A percentile compares a stretch with the other conserved stretches of the same genome.
These are phyloP conservation scores for Crotalus tigris DNA, from an alignment of 2,113 vertebrate genomes.

Conservation along the genomic window DNA sequence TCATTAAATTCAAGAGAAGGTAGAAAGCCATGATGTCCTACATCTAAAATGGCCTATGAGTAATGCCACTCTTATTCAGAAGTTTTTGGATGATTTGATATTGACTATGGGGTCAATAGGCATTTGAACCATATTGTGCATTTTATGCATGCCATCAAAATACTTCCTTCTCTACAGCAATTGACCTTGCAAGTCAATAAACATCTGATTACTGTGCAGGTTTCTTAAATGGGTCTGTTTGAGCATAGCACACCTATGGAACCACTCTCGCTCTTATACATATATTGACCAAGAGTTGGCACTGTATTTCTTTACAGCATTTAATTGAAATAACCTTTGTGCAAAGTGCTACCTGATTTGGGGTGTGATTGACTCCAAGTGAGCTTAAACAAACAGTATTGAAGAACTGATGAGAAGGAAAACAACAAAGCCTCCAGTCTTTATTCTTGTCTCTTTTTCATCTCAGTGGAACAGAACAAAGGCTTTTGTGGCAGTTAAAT, in stretches of 20 bases:
- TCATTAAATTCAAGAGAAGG: not conserved
- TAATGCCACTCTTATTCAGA: not conserved
- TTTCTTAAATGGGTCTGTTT: not conserved
- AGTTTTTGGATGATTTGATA: not conserved
- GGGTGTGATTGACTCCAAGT: conserved; percentile 23
- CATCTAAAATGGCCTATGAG: not conserved
- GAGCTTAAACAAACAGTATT: not conserved
- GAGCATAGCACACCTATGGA: not conserved
- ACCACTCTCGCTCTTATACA: not conserved
- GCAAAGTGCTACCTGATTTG: not conserved
- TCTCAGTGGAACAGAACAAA: conserved; percentile 45
- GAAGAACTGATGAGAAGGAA: conserved; percentile 8
- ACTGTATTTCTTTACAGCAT: not conserved
- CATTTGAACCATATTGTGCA: not conserved
- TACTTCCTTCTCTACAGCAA: not conserved
- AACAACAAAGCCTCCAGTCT: conserved; percentile 6
- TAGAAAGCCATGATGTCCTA: not conserved
- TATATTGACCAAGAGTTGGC: not conserved
- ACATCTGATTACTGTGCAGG: not conserved
- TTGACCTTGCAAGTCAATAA: not conserved
- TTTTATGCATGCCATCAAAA: not conserved
- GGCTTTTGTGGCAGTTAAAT: conserved; percentile 9
- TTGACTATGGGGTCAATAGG: not conserved
- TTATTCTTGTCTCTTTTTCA: conserved; percentile 40
- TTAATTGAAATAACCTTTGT: conserved; percentile 28